phyloP scores from a whole-genome alignment of 2,888 invertebrate species.

The Cepaea hortensis region DNA sequence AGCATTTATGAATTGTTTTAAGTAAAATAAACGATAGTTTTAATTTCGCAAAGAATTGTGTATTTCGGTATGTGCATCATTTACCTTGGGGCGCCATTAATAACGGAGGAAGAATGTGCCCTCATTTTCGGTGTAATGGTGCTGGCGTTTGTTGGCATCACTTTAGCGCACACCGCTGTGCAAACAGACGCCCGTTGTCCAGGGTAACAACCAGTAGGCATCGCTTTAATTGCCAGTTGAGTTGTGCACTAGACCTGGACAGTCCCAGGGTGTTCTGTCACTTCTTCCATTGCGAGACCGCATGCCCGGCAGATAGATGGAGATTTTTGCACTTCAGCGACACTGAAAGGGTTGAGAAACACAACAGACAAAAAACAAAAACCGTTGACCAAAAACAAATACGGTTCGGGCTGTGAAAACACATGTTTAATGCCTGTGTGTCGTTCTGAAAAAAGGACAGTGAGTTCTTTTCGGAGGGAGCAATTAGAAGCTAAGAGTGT shows the following conservation, averaged over 20 bases:
- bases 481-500: too few relatives aligned
- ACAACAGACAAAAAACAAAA: not conserved
- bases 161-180: not conserved
- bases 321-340: not conserved
- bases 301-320: not conserved
- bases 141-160: not conserved
- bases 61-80: constrained; percentile 2
- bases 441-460: too few relatives aligned
- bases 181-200: constrained; percentile 20
- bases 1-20: not conserved
- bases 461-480: too few relatives aligned
- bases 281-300: not conserved
- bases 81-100: not conserved
- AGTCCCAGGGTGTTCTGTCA: not conserved
- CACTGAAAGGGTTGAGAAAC: not conserved
- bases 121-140: not conserved
- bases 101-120: not conserved
- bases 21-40: not conserved
- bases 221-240: not conserved
- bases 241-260: not conserved
- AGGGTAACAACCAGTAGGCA: not conserved
- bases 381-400: too few relatives aligned
- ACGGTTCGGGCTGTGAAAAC: too few relatives aligned
- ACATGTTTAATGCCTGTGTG: too few relatives aligned
- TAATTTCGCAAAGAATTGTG: not conserved